These are phyloP conservation scores for Tipula helvola DNA, from an alignment of 2,888 invertebrate genomes.

Conservation along the genomic window DNA sequence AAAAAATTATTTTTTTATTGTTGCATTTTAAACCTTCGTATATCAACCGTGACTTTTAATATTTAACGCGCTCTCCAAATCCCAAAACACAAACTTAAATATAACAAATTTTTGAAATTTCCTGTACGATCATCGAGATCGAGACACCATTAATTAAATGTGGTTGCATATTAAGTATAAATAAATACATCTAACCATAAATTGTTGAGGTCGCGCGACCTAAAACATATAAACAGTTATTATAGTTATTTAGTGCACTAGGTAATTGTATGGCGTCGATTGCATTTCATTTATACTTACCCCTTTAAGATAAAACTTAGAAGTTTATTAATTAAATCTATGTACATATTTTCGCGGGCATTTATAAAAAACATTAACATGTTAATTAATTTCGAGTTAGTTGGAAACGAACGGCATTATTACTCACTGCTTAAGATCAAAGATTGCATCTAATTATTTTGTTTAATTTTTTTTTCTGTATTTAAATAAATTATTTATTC, in stretches of 20 bases:
- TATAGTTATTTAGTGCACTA: background rate
- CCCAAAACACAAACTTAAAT: background rate
- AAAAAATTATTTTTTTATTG: background rate
- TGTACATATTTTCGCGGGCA: background rate
- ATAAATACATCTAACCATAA: background rate
- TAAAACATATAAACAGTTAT: background rate
- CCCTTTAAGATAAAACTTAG: no score
- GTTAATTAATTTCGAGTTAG: background rate
- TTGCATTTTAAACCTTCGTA: background rate
- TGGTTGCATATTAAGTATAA: background rate
- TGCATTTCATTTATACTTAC: background rate
- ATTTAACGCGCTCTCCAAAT: background rate
- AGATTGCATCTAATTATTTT: slow-evolving; percentile 1
- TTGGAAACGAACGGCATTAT: background rate
- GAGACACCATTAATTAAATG: background rate
- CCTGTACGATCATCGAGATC: background rate
- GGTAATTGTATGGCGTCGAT: background rate
- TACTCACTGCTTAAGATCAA: background rate
- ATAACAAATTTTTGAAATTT: background rate
- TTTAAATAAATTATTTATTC: background rate
- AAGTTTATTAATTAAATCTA: background rate
- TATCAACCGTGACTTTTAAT: background rate
- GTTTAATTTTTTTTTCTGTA: background rate
- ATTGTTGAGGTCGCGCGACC: background rate
- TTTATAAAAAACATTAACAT: background rate